These are phyloP conservation scores for Gastrophryne carolinensis DNA, from an alignment of 2,797 vertebrate genomes.

Conservation along the genomic window DNA sequence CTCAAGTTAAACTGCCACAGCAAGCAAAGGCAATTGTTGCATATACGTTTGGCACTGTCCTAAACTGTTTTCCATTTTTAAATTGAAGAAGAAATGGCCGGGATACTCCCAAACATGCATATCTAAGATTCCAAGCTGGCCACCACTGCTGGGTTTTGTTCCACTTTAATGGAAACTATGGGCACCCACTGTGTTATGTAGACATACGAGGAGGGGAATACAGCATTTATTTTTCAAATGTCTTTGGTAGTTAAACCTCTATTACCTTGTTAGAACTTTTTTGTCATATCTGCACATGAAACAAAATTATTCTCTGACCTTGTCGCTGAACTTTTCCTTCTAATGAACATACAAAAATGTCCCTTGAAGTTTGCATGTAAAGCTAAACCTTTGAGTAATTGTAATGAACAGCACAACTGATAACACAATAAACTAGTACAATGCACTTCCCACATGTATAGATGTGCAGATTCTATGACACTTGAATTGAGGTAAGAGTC, in stretches of 20 bases:
- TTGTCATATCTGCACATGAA: constrained; percentile 11
- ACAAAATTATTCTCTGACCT: constrained; percentile 21
- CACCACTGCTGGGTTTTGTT: too few relatives aligned
- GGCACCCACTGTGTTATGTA: background rate
- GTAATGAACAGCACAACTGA: constrained; percentile 36
- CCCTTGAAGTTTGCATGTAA: too few relatives aligned
- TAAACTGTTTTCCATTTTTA: too few relatives aligned
- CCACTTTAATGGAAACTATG: background rate
- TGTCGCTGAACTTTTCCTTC: constrained; percentile 35
- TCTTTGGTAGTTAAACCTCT: constrained; percentile 32
- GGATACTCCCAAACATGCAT: too few relatives aligned
- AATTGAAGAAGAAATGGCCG: too few relatives aligned
- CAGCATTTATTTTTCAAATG: constrained; percentile 25
- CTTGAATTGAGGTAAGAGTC: too few relatives aligned
- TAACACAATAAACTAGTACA: constrained; percentile 31
- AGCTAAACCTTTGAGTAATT: too few relatives aligned
- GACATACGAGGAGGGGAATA: too few relatives aligned
- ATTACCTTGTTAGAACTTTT: constrained; percentile 20
- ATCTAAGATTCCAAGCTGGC: too few relatives aligned
- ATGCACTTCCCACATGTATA: constrained; percentile 7
- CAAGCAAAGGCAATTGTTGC: too few relatives aligned
- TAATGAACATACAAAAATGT: constrained; percentile 26
- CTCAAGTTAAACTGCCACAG: too few relatives aligned
- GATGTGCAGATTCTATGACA: constrained; percentile 7
- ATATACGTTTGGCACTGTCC: too few relatives aligned